Evolutionary conservation across 2,113 vertebrate genomes (phyloP).

Genomic region (Myrmecobius fasciatus): DNA sequence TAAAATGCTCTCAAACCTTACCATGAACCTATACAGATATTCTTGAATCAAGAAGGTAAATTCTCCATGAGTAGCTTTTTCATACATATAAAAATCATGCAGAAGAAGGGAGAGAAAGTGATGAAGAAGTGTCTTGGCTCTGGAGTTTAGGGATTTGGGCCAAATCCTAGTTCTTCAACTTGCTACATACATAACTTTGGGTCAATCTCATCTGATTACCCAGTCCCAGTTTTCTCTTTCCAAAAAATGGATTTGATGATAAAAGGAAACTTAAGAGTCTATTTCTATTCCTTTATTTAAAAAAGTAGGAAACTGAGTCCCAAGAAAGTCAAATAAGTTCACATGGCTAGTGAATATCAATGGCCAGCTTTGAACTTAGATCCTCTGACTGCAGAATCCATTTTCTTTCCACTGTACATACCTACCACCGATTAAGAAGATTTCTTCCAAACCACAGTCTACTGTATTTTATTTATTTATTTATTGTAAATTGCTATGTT

Average conservation of each 20-base stretch:
- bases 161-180: too few species aligned
- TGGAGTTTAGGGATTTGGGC: not conserved
- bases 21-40: constrained; percentile 40
- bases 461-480: not conserved
- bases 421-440: not conserved
- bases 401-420: not conserved
- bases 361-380: not conserved
- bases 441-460: not conserved
- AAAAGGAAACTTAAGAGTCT: not conserved
- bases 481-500: not conserved
- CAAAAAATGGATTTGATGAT: not conserved
- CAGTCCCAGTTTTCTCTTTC: not conserved
- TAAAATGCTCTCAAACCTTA: constrained; percentile 36
- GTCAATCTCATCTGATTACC: not conserved
- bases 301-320: not conserved
- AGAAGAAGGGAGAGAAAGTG: constrained; percentile 3
- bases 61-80: constrained; percentile 62
- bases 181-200: too few species aligned
- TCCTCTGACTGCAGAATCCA: not conserved
- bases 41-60: constrained; percentile 42
- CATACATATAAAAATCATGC: too few species aligned
- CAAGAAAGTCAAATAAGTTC: not conserved
- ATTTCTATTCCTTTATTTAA: not conserved
- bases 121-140: not conserved
- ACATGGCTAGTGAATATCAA: not conserved